A percentile compares a stretch with the other conserved stretches of the same genome.
Evolutionary conservation across 2,113 vertebrate species (phyloP).

Genomic region (Murina feae): DNA sequence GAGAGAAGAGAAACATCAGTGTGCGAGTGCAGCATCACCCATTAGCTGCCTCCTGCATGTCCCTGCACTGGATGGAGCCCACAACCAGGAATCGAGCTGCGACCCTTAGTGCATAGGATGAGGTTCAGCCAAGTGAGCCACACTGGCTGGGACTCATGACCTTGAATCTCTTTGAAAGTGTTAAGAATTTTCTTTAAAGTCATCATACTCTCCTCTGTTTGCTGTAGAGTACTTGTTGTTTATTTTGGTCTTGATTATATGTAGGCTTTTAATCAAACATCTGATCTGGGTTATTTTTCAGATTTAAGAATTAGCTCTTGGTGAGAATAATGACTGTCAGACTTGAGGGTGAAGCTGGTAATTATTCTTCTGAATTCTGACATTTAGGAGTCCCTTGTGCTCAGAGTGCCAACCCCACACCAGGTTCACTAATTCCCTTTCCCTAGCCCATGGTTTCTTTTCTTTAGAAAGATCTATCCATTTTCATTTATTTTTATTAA

Average conservation of each 20-base stretch:
- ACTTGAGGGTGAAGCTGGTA: neutral
- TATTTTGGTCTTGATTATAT: neutral
- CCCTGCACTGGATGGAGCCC: no score
- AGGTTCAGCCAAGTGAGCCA: no score
- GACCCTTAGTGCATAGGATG: no score
- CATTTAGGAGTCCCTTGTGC: neutral
- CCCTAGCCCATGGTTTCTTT: neutral
- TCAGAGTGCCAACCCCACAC: neutral
- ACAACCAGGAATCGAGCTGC: no score
- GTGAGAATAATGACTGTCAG: neutral
- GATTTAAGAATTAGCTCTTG: neutral
- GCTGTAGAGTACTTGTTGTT: neutral
- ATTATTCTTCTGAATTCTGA: neutral
- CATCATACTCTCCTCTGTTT: neutral
- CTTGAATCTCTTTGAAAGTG: neutral
- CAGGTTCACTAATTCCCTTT: neutral
- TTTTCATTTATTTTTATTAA: neutral
- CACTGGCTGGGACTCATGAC: neutral
- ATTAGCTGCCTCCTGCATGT: no score
- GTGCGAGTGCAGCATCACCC: no score
- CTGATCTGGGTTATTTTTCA: neutral
- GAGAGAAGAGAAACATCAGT: no score
- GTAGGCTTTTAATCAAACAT: neutral
- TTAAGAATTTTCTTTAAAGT: neutral
- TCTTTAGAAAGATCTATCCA: neutral